Conservation (phyloP, 1,140 invertebrate species). For the Chrysomallon squamiferum region DNA sequence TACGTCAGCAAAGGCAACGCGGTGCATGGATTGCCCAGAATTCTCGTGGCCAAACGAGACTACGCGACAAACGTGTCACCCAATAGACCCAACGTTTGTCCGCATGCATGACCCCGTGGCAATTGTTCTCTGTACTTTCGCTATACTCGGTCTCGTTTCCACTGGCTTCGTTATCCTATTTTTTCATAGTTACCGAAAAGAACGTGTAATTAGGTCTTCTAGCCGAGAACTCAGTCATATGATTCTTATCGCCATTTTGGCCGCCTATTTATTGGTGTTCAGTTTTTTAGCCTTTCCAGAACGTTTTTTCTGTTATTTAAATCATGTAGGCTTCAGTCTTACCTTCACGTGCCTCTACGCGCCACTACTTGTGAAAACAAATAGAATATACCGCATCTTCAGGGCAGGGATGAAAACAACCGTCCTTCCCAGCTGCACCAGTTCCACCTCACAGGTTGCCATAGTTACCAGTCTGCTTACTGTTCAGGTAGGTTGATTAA, state of each 20-base stretch:
- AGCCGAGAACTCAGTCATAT: slow-evolving; percentile 48
- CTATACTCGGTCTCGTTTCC: slow-evolving; percentile 64
- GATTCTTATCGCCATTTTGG: slow-evolving; percentile 39
- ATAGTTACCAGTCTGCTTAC: slow-evolving; percentile 35
- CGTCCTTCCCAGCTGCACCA: slow-evolving; percentile 34
- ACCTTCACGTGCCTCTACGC: slow-evolving; percentile 78
- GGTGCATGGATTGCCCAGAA: slow-evolving; percentile 31
- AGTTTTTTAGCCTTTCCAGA: slow-evolving; percentile 68
- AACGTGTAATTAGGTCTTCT: slow-evolving; percentile 49
- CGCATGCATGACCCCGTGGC: slow-evolving; percentile 53
- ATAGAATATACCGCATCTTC: slow-evolving; percentile 88
- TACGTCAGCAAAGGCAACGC: slow-evolving; percentile 32
- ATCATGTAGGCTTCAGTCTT: slow-evolving; percentile 75
- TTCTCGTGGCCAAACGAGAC: slow-evolving; percentile 59
- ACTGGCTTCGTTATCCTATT: slow-evolving; percentile 28
- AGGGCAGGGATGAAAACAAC: slow-evolving; percentile 71
- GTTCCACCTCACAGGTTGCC: slow-evolving; percentile 41
- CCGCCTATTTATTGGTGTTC: slow-evolving; percentile 42
- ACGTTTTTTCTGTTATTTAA: slow-evolving; percentile 75
- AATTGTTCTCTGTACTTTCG: slow-evolving; percentile 63
- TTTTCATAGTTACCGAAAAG: slow-evolving; percentile 36
- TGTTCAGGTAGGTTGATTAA: slow-evolving; percentile 51
- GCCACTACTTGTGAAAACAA: slow-evolving; percentile 87
- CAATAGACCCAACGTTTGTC: slow-evolving; percentile 36
- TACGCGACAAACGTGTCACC: slow-evolving; percentile 66